phyloP scores from a whole-genome alignment of 1,140 invertebrate genomes.

The Neotoxoptera formosana region DNA sequence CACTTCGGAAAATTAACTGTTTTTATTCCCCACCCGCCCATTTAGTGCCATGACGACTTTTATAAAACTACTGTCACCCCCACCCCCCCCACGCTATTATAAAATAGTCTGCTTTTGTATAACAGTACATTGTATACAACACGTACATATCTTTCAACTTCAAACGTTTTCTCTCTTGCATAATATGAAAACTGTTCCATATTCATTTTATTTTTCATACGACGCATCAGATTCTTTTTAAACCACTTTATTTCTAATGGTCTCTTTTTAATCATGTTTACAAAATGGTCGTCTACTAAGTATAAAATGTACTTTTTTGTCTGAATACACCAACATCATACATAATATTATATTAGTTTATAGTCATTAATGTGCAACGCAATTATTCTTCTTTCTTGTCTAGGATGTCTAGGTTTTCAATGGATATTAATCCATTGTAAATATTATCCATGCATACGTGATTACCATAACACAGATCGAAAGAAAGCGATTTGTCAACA shows the following conservation, averaged over 20 bases:
- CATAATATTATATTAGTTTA: too few species aligned
- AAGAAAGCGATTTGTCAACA: not conserved
- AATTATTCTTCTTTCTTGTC: not conserved
- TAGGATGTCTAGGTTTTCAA: too few species aligned
- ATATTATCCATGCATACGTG: not conserved
- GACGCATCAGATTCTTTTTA: not conserved
- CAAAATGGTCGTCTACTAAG: not conserved
- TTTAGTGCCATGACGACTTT: not conserved
- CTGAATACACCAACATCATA: not conserved
- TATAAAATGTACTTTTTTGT: not conserved
- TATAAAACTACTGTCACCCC: not conserved
- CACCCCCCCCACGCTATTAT: not conserved
- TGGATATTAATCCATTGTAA: not conserved
- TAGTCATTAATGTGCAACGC: not conserved
- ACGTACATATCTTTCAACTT: not conserved
- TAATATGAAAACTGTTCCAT: not conserved
- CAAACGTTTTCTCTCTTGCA: not conserved
- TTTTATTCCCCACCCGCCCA: not conserved
- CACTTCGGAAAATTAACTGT: not conserved
- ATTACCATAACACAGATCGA: not conserved
- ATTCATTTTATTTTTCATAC: not conserved
- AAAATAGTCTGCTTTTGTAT: not conserved
- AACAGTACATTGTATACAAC: not conserved
- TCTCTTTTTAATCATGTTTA: not conserved
- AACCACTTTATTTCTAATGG: slow-evolving; percentile 14